Evolutionary conservation across 2,797 vertebrate species (phyloP), one percentile per base, ranked within the genome.

Genomic region (Clarias platycephalus): DNA sequence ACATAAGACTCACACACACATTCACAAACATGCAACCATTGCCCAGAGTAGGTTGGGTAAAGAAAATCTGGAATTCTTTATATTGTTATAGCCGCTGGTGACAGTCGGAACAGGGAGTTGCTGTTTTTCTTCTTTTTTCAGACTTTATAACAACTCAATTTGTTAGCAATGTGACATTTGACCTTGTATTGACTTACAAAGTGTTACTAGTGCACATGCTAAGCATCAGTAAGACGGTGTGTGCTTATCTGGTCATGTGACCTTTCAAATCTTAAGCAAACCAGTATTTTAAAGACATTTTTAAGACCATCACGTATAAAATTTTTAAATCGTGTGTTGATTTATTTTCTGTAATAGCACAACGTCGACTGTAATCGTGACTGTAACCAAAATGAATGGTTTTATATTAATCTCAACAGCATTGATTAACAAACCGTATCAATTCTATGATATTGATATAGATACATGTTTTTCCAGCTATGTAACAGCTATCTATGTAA

Each of bases 1-100:
- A 77, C 79, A 83, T 86, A 63, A 83, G 60, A 75, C 71, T 40
- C 70, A 82, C 57, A 75, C 55, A 72, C 81, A 72, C 68, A 28
- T 64, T 28, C 44, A 63, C 71, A 55, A 28, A 81, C 57, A 37
- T 16, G 74, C 28, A 28, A 77, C 55, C 2, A 4, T 55, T 31
- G 20, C 12, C 37, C 5, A 16, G 9, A 37, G 53, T 58, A 24
- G n/a, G 31, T 62, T 78, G 62, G 34, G 58, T 63, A 49, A 49
- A 49, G 44, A 49, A 12, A 55, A 55, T 74, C 55, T 60, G 55
- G 26, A 60, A 13, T 60, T 34, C 4, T 57, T 5, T 22, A 37
- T 1, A 2, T 60, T 58, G 9, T 37, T 60, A 24, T 34, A 24
- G 40, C 37, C 67, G 22, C 3, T 40, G 67, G 31, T 18, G 70